Conservation (phyloP, 2,113 vertebrate genomes). For the Antechinus flavipes region DNA sequence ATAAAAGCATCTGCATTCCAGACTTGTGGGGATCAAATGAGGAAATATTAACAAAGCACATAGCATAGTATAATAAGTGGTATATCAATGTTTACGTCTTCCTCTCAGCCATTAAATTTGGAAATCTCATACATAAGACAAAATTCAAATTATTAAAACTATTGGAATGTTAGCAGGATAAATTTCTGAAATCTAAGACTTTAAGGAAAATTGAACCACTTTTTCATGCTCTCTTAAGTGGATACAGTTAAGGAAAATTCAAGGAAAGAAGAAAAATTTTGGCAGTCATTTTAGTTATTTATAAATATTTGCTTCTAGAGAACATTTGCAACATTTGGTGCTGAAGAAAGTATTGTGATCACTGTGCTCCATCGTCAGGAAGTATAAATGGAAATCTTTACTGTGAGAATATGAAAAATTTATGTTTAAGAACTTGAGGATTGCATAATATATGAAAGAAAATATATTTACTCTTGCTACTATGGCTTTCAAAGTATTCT, state of each 20-base stretch:
- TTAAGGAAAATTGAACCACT: not conserved
- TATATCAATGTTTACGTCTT: not conserved
- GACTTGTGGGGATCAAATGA: not conserved
- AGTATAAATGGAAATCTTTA: not conserved
- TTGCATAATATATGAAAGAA: not conserved
- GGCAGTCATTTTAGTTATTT: not conserved
- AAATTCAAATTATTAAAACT: not conserved
- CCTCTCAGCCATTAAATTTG: not conserved
- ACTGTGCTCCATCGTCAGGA: not conserved
- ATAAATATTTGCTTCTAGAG: not conserved
- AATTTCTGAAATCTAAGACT: not conserved
- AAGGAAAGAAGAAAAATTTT: not conserved
- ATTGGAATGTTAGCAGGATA: not conserved
- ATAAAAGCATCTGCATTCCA: too few relatives aligned
- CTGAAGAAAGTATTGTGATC: not conserved
- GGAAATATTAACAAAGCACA: not conserved
- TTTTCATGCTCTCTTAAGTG: not conserved
- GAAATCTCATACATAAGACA: slow-evolving; percentile 19
- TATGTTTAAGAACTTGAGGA: slow-evolving; percentile 12
- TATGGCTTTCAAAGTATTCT: not conserved
- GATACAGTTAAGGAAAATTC: slow-evolving; percentile 12
- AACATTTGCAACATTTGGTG: not conserved
- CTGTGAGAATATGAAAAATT: not conserved
- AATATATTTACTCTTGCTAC: not conserved
- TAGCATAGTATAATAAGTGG: not conserved